phyloP scores from a whole-genome alignment of 1,140 invertebrate species.

The Chironomus striatipennis region DNA sequence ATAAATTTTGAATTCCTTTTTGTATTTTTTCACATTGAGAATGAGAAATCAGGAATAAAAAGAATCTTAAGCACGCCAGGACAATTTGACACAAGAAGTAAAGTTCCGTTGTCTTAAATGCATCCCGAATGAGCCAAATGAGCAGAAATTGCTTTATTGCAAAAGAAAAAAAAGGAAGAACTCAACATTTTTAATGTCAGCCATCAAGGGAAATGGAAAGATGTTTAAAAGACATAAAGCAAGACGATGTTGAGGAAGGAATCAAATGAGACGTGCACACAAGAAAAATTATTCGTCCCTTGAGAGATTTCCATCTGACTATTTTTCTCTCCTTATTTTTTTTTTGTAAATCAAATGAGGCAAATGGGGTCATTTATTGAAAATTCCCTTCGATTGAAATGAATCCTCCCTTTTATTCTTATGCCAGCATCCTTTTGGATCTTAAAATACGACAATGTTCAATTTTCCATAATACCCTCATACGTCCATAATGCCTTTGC shows the following conservation, averaged over 20 bases:
- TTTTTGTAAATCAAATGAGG: conserved; percentile 13
- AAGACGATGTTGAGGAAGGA: neutral
- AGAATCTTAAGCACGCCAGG: neutral
- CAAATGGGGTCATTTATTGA: conserved; percentile 20
- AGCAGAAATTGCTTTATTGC: conserved; percentile 16
- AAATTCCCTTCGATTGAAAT: conserved; percentile 11
- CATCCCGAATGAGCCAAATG: conserved; percentile 18
- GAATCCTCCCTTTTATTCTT: neutral
- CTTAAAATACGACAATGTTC: neutral
- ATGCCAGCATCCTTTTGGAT: neutral
- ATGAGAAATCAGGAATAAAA: neutral
- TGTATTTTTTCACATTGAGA: neutral
- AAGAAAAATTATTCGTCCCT: conserved; percentile 16
- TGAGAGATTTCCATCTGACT: conserved; percentile 2
- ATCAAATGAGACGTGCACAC: neutral
- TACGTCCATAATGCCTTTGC: neutral
- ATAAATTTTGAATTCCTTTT: neutral
- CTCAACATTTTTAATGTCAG: conserved; percentile 1
- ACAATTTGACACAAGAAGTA: neutral
- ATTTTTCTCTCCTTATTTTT: too few species aligned
- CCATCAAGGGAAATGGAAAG: neutral
- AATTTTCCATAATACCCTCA: neutral
- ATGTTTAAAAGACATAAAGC: neutral
- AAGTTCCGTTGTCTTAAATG: neutral
- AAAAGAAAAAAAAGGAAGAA: too few species aligned